Evolutionary conservation across 2,888 invertebrate genomes (phyloP), one percentile per base, ranked within the genome.

Genomic region (Nomada ruficornis): DNA sequence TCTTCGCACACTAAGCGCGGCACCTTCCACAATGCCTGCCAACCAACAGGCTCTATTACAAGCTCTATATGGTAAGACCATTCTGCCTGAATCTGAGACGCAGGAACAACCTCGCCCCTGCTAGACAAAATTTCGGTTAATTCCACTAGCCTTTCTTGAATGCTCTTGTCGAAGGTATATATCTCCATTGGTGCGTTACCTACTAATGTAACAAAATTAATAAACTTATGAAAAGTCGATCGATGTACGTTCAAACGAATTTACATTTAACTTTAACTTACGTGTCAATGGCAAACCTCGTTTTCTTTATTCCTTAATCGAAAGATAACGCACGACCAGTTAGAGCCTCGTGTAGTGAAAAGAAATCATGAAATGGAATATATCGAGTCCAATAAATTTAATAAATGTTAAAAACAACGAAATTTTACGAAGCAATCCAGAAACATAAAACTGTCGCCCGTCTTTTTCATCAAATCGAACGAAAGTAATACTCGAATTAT

Each of bases 11-110:
- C 95, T 5, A 94, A 91, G 72, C 96, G 95, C 0, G 96, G 95
- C 11, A 96, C 94, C 92, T 96, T 96, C 96, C 96, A 96, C 11
- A 96, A 88, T 0, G 96, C 96, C 88, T 96, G 96, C 96, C 96
- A 96, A 0, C 96, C 96, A 0, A 95, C 95, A 0, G 96, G 95
- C 87, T 96, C 96, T 2, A 96, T 93, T 0, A 95, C 93, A 44
- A 96, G 89, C 88, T 96, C 96, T 0, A 95, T 89, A 85, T 95
- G 95, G 86, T 94, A 95, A 2, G 94, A 92, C 96, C 96, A 96
- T 91, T 95, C 95, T 5, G 94, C 92, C 65, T 93, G 93, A 4
- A 96, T 94, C 84, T 94, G 93, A 0, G 95, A 94, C 0, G 95
- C 94, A 4, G 95, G 94, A 20, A 95, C 91, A 2, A 94, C 83